Conservation (phyloP, 1,140 invertebrate genomes). For the Eulimnadia texana region DNA sequence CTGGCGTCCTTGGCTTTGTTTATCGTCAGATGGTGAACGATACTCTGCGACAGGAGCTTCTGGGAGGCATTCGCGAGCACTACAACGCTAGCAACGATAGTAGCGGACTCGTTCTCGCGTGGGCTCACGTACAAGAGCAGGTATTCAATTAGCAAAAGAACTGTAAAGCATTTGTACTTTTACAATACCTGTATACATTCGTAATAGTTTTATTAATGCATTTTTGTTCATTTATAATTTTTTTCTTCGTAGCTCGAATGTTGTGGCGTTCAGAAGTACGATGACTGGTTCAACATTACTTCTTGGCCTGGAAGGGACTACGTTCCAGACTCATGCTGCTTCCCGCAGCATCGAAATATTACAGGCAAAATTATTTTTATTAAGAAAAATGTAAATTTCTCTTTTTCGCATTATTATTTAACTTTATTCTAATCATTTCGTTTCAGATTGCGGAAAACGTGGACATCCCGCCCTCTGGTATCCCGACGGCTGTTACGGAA, state of each 20-base stretch:
- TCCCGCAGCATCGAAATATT: conserved; percentile 32
- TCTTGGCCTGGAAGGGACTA: conserved; percentile 55
- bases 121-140: conserved; percentile 55
- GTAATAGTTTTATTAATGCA: conserved; percentile 17
- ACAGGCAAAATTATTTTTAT: conserved; percentile 23
- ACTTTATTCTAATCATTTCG: neutral
- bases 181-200: no score
- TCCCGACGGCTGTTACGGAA: conserved; percentile 47
- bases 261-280: conserved; percentile 66
- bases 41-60: conserved; percentile 47
- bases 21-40: conserved; percentile 51
- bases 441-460: conserved; percentile 29
- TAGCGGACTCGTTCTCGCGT: conserved; percentile 42
- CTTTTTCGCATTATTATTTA: neutral
- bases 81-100: conserved; percentile 44
- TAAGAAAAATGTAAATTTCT: neutral
- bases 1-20: conserved; percentile 59
- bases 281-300: conserved; percentile 68
- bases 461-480: conserved; percentile 41
- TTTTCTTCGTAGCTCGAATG: conserved; percentile 50
- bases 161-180: conserved; percentile 15
- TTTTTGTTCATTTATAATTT: conserved; percentile 2
- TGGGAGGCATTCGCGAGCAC: conserved; percentile 47
- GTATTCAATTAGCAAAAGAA: conserved; percentile 31
- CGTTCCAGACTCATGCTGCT: conserved; percentile 68